Conservation (phyloP, 2,113 vertebrate species). For the Tor tambroides region DNA sequence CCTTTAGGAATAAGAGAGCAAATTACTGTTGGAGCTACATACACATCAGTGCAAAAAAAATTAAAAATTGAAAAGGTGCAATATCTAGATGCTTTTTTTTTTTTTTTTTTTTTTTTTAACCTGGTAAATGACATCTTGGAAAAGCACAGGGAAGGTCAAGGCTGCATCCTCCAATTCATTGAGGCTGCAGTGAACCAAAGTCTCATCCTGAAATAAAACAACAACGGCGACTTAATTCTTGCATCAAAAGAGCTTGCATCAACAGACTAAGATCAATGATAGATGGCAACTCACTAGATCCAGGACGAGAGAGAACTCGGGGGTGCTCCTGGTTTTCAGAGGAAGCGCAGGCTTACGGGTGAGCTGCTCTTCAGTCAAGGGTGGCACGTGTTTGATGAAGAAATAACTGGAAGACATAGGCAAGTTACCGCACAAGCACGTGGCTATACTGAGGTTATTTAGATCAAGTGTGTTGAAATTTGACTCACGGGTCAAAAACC, state of each 20-base stretch:
- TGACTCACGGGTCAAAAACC: constrained; percentile 96
- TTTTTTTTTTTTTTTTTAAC: constrained; percentile 63
- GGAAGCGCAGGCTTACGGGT: constrained; percentile 97
- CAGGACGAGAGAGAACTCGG: constrained; percentile 96
- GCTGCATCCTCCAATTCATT: constrained; percentile 98
- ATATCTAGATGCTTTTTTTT: not conserved
- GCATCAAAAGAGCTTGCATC: not conserved
- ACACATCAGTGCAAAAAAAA: not conserved
- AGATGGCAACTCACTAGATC: constrained; percentile 85
- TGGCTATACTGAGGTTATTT: not conserved
- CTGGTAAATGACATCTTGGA: constrained; percentile 99
- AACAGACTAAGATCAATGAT: not conserved
- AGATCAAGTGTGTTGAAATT: not conserved
- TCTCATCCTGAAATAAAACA: constrained; percentile 86
- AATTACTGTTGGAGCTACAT: not conserved
- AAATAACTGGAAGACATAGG: constrained; percentile 83
- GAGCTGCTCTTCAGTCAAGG: constrained; percentile 96
- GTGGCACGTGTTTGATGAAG: constrained; percentile 99
- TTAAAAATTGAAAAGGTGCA: too few species aligned
- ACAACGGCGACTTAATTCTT: not conserved
- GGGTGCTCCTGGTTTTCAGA: constrained; percentile 98
- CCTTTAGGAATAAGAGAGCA: constrained; percentile 73
- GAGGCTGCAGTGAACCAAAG: constrained; percentile 97
- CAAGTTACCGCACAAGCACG: constrained; percentile 23
- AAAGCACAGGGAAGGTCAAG: constrained; percentile 97